phyloP scores from a whole-genome alignment of 2,797 vertebrate species.

The Ibycter americanus region DNA sequence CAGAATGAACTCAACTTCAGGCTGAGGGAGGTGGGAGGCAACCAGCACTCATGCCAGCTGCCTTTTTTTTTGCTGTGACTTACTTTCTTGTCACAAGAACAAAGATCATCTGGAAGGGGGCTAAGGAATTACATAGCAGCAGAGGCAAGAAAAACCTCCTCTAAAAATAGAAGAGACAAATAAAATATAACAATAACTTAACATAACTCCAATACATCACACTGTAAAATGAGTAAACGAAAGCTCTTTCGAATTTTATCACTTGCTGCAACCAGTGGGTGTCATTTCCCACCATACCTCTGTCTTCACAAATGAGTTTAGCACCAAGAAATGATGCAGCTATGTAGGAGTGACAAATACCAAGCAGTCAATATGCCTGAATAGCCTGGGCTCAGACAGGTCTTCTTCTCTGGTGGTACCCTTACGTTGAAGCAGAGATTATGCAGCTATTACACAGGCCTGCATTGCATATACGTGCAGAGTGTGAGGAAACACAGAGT shows the following conservation, averaged over 20 bases:
- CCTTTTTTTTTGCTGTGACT: background rate
- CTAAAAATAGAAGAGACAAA: background rate
- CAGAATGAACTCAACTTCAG: background rate
- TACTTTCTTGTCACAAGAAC: background rate
- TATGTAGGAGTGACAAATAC: conserved; percentile 24
- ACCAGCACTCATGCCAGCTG: background rate
- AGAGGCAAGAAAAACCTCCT: background rate
- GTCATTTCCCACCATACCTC: conserved; percentile 23
- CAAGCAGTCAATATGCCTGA: background rate
- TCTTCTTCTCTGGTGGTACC: background rate
- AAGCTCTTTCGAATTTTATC: background rate
- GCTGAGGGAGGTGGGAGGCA: background rate
- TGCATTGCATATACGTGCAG: background rate
- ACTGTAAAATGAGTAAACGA: background rate
- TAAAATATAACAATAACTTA: conserved; percentile 21
- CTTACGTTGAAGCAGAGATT: rapidly evolving
- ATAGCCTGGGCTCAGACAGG: background rate
- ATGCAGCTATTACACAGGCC: background rate
- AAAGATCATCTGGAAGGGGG: background rate
- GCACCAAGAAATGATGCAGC: background rate
- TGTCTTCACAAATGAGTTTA: conserved; percentile 14
- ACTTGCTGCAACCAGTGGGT: conserved; percentile 20
- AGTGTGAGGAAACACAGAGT: background rate
- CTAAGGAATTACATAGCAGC: background rate
- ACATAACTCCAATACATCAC: background rate